These are phyloP conservation scores for Sarcophaga peregrina DNA, from an alignment of 1,140 invertebrate genomes.

Conservation along the genomic window DNA sequence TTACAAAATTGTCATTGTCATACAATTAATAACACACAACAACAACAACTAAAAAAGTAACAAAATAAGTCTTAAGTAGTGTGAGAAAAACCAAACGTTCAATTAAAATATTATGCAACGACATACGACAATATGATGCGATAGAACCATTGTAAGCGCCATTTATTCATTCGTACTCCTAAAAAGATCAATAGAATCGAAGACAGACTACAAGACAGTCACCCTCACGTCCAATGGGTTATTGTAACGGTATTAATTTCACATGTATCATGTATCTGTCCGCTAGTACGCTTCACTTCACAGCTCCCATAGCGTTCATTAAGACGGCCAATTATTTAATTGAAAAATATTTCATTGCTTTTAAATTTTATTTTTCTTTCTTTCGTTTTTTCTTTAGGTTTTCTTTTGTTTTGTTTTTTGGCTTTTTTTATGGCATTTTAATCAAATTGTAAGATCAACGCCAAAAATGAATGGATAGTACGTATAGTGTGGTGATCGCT, in stretches of 20 bases:
- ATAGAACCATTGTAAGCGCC: not conserved
- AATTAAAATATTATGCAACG: constrained; percentile 23
- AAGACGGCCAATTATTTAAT: constrained; percentile 43
- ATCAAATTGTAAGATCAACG: constrained; percentile 46
- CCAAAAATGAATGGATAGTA: not conserved
- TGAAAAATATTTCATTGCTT: constrained; percentile 21
- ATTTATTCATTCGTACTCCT: not conserved
- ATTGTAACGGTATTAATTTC: not conserved
- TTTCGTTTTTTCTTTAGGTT: no score
- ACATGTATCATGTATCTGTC: constrained; percentile 2
- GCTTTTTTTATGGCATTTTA: constrained; percentile 45
- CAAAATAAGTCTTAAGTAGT: not conserved
- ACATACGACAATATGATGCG: no score
- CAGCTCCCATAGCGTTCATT: no score
- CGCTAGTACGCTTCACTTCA: not conserved
- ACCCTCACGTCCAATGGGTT: not conserved
- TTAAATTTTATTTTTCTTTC: no score
- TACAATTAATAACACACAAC: not conserved
- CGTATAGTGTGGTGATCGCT: not conserved
- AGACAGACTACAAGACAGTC: not conserved
- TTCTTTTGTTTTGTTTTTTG: not conserved
- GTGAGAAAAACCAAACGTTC: not conserved
- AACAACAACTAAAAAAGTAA: no score
- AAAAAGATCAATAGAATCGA: not conserved
- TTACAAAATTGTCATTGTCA: not conserved